These are phyloP conservation scores for Pseudochirops cupreus DNA, from an alignment of 2,797 vertebrate genomes.

Conservation along the genomic window DNA sequence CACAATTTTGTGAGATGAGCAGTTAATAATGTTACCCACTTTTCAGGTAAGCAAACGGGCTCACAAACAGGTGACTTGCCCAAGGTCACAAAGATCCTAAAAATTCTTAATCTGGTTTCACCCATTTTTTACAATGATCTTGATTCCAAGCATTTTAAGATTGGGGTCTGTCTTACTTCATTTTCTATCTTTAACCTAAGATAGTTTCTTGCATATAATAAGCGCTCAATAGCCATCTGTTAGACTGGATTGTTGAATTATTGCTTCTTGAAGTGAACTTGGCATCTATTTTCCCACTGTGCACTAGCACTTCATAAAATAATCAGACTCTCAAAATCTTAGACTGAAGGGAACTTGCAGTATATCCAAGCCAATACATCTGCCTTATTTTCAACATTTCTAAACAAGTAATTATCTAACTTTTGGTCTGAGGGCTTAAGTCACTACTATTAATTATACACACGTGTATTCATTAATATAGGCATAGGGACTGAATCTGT, in stretches of 20 bases:
- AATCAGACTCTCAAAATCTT: background rate
- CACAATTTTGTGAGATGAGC: background rate
- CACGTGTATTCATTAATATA: background rate
- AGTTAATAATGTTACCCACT: background rate
- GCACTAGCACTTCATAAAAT: background rate
- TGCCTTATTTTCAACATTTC: background rate
- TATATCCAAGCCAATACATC: background rate
- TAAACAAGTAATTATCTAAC: background rate
- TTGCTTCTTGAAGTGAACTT: rapidly evolving
- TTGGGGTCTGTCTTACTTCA: background rate
- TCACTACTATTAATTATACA: background rate
- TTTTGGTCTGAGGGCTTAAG: rapidly evolving
- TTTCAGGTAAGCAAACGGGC: background rate
- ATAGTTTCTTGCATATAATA: background rate
- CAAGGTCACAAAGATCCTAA: background rate
- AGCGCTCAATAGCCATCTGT: background rate
- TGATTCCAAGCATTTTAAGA: background rate
- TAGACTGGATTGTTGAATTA: background rate
- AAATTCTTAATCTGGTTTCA: background rate
- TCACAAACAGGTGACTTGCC: background rate
- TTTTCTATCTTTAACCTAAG: background rate
- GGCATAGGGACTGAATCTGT: background rate
- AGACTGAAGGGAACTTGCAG: background rate
- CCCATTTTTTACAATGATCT: background rate
- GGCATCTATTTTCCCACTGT: background rate